A percentile compares a stretch with the other conserved stretches of the same genome.
Conservation (phyloP, 2,113 vertebrate genomes). For the Genyomyrus donnyi region DNA sequence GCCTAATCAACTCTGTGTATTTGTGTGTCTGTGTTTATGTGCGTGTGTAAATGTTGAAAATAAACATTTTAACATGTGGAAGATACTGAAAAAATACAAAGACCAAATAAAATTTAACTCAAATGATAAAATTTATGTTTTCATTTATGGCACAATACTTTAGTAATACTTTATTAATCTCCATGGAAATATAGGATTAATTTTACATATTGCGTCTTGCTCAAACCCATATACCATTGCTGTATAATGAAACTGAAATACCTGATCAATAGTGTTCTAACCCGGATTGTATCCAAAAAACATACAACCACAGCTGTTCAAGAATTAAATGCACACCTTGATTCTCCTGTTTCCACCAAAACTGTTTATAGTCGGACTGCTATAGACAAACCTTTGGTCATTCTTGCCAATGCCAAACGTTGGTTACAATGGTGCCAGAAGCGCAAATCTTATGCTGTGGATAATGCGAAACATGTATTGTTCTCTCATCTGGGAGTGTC, state of each 20-base stretch:
- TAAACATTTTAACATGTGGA: constrained; percentile 69
- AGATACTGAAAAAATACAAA: constrained; percentile 43
- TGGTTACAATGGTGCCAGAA: neutral
- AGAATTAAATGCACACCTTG: neutral
- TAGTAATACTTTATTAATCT: neutral
- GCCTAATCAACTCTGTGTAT: constrained; percentile 58
- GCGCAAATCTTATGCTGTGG: no score
- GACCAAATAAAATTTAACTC: constrained; percentile 68
- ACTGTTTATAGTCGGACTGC: neutral
- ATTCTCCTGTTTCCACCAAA: neutral
- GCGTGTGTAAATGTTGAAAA: constrained; percentile 39
- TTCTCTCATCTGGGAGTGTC: neutral
- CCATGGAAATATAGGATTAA: neutral
- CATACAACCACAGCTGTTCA: neutral
- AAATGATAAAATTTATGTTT: constrained; percentile 32
- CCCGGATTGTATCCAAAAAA: neutral
- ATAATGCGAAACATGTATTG: neutral
- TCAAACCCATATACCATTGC: neutral
- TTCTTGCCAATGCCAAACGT: neutral
- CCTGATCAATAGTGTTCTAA: neutral
- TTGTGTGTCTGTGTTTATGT: constrained; percentile 35
- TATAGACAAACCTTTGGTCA: neutral
- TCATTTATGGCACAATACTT: neutral
- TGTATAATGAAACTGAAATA: neutral
- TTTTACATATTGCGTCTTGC: neutral